Conservation (phyloP, 2,113 vertebrate species). For the Neotoma lepida region DNA sequence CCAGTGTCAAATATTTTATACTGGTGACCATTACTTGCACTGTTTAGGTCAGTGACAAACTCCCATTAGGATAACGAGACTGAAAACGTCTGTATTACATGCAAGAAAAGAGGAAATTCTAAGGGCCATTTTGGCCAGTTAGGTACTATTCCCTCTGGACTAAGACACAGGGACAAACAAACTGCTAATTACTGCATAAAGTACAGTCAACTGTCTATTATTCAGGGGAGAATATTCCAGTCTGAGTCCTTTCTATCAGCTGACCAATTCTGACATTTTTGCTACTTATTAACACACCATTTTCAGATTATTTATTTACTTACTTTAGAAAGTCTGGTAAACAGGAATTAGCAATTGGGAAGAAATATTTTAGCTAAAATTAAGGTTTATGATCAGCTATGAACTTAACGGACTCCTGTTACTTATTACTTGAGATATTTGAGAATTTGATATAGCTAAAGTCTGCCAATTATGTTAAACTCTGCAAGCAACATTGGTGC, state of each 20-base stretch:
- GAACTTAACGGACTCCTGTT: constrained; percentile 48
- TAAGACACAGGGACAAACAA: constrained; percentile 56
- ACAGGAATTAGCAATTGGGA: constrained; percentile 1
- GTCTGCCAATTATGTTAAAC: constrained; percentile 60
- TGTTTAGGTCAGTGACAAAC: constrained; percentile 50
- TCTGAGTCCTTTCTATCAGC: constrained; percentile 12
- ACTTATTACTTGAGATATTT: constrained; percentile 56
- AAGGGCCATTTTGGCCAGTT: constrained; percentile 65
- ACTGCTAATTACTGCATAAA: constrained; percentile 78
- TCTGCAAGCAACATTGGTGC: constrained; percentile 75
- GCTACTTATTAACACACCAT: constrained; percentile 22
- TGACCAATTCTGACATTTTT: constrained; percentile 41
- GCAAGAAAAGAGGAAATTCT: constrained; percentile 65
- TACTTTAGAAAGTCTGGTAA: constrained; percentile 42
- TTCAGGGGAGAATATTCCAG: constrained; percentile 52
- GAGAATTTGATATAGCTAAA: constrained; percentile 50
- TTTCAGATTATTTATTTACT: constrained; percentile 38
- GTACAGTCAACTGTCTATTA: constrained; percentile 56
- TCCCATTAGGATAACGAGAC: constrained; percentile 43
- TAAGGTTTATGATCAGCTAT: constrained; percentile 52
- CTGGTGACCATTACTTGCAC: constrained; percentile 55
- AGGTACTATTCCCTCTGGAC: constrained; percentile 65
- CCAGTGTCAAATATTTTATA: constrained; percentile 48
- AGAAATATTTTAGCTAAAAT: constrained; percentile 40
- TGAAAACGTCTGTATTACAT: constrained; percentile 44